phyloP scores from a whole-genome alignment of 2,888 invertebrate species.

The Glomeris marginata region DNA sequence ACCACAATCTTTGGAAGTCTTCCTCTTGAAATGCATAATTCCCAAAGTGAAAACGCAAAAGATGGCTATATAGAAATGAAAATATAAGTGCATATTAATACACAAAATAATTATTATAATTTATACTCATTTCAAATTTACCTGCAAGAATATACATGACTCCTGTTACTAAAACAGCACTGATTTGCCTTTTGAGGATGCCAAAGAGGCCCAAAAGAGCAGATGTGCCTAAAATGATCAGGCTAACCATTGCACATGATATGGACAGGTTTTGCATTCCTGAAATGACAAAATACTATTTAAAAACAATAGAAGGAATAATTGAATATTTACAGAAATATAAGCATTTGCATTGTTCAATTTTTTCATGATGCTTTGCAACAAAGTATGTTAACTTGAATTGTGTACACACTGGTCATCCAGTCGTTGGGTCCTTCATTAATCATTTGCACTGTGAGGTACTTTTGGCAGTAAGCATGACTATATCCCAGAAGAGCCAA shows the following conservation, averaged over 20 bases:
- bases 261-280: slow-evolving; percentile 94
- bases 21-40: slow-evolving; percentile 81
- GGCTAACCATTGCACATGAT: slow-evolving; percentile 80
- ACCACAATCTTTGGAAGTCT: slow-evolving; percentile 42
- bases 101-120: not conserved
- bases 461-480: slow-evolving; percentile 60
- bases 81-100: slow-evolving; percentile 2
- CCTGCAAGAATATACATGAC: slow-evolving; percentile 88
- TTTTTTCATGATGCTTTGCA: not conserved
- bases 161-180: slow-evolving; percentile 82
- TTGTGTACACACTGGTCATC: slow-evolving; percentile 13
- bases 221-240: slow-evolving; percentile 74
- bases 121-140: slow-evolving; percentile 32
- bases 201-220: slow-evolving; percentile 79
- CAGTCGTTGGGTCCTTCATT: slow-evolving; percentile 46
- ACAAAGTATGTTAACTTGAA: too few relatives aligned
- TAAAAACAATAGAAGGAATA: not conserved
- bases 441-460: slow-evolving; percentile 51
- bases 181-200: slow-evolving; percentile 77
- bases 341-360: not conserved
- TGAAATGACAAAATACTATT: slow-evolving; percentile 29
- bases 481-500: slow-evolving; percentile 50
- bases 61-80: slow-evolving; percentile 46
- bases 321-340: not conserved
- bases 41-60: slow-evolving; percentile 81